phyloP scores from a whole-genome alignment of 2,113 vertebrate species.

The Phasianus colchicus region DNA sequence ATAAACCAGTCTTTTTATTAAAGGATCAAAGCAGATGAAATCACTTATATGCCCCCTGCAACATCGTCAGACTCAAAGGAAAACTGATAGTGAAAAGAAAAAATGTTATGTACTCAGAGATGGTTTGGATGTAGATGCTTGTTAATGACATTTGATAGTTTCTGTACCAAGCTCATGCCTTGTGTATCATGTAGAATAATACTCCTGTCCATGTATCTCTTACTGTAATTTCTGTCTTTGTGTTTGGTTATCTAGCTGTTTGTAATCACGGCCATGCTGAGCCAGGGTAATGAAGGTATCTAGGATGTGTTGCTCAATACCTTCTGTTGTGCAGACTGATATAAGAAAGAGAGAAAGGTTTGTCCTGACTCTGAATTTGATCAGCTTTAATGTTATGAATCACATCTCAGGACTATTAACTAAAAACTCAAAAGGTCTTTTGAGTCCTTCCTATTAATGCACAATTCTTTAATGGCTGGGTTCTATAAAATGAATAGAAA shows the following conservation, averaged over 20 bases:
- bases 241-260: not conserved
- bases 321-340: not conserved
- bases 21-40: not conserved
- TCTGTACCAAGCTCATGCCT: not conserved
- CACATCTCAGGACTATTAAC: not conserved
- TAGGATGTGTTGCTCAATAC: not conserved
- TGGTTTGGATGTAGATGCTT: not conserved
- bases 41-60: not conserved
- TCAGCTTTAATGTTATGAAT: not conserved
- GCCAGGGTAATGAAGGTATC: not conserved
- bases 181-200: not conserved
- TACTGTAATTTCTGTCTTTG: not conserved
- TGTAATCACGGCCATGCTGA: not conserved
- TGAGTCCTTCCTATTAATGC: not conserved
- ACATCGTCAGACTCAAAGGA: not conserved
- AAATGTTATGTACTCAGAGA: not conserved
- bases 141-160: not conserved
- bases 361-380: not conserved
- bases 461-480: not conserved
- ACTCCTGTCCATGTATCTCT: not conserved
- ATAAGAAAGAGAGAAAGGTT: not conserved
- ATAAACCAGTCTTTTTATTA: not conserved
- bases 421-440: not conserved
- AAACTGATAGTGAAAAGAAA: not conserved
- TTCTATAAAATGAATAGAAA: not conserved